Evolutionary conservation across 2,888 invertebrate genomes (phyloP).

Genomic region (Byasa hedistus): DNA sequence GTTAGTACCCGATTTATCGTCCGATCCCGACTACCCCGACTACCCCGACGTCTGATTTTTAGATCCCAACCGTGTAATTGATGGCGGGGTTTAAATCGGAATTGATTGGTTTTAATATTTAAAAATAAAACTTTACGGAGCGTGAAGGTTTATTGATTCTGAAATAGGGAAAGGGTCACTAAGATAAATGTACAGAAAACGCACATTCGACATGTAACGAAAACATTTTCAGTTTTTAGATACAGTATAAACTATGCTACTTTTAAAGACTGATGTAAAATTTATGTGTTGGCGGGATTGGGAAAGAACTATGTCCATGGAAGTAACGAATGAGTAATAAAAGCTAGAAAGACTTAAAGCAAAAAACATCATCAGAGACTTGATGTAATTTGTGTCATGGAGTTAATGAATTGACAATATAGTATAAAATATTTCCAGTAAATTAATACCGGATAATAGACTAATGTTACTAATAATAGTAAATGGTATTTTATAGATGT

Average conservation of each 20-base stretch:
- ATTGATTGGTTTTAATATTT: constrained; percentile 27
- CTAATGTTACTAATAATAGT: too few species aligned
- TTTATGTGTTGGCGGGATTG: too few species aligned
- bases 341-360: too few species aligned
- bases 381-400: too few species aligned
- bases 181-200: neutral
- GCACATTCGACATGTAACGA: neutral
- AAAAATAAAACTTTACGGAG: constrained; percentile 13
- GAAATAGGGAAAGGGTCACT: neutral
- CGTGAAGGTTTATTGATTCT: neutral
- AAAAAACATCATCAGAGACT: too few species aligned
- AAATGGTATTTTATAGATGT: too few species aligned
- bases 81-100: constrained; percentile 9
- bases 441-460: too few species aligned
- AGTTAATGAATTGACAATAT: too few species aligned
- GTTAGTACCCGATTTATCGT: constrained; percentile 54
- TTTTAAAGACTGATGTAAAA: too few species aligned
- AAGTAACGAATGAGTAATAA: too few species aligned
- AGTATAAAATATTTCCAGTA: too few species aligned
- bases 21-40: constrained; percentile 43
- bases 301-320: too few species aligned
- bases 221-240: neutral
- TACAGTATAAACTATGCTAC: neutral
- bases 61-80: constrained; percentile 27
- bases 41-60: constrained; percentile 43